Base-by-base conservation (phyloP, 2,797 vertebrate genomes). In the Sebastes hopkinsi region DNA sequence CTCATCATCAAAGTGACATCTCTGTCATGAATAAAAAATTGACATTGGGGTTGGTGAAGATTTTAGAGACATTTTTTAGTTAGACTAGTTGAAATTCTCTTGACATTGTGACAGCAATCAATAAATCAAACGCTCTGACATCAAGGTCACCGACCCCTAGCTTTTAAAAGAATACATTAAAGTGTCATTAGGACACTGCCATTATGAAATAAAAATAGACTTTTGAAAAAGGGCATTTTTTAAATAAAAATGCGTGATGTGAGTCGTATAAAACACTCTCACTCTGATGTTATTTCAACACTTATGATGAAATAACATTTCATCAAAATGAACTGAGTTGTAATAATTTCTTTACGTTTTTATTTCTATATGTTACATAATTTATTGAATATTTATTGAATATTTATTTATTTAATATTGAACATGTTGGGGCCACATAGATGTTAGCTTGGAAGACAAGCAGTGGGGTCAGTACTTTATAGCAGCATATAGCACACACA, bases 401-500 rank as follows among this genome's bases (percentile, higher is more conserved):
- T 13, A 8, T 5, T 36, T 8, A 58, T 54, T 55, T 20, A 64
- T 58, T 60, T 22, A 18, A 74, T 13, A 54, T 34, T 80, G 73
- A 77, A 82, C 77, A 83, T 60, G 77, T 79, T 79, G 59, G 52
- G 27, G 56, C 36, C 54, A 56, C 18, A 10, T 46, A 58, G 59
- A 67, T 55, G 23, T 72, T 34, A 36, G 36, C n/a, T 34, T 23
- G 29, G 13, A 75, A 76, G 75, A 58, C 18, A 34, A 64, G 42
- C 76, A 68, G 68, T 62, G 23, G 58, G 25, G 25, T 75, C 67
- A 50, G 16, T 60, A 61, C 81, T 81, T 85, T 59, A 56, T 72
- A 84, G 46, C 71, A 79, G 85, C 80, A 86, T 85, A 86, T 62
- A 61, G 32, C 18, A 61, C 55, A 58, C 55, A 71, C 34, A 65